Base-by-base conservation (phyloP, 1,140 invertebrate species). In the Bombus sylvicola region DNA sequence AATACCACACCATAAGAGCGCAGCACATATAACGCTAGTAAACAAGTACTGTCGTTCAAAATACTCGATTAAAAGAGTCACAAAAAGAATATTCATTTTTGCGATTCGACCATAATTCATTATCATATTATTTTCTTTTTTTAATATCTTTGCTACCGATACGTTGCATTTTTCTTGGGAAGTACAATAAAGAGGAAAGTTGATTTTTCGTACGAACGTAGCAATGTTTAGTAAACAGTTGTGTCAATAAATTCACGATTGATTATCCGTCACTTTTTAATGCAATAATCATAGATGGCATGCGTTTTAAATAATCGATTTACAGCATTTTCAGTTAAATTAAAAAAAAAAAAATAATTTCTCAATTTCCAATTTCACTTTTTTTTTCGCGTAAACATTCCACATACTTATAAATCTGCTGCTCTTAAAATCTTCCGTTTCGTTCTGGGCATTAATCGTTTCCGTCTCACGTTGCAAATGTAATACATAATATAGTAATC, bases 391-490 rank as follows among this genome's bases (percentile, higher is more conserved):
- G 3, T 66, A 34, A 57, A 89, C 78, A 89, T 90, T 90, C 85
- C 88, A 89, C 68, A 2, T 53, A 53, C 22, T 53, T 74, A 39
- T 57, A 69, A 69, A 88, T 76, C 83, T 88, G 88, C 89, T 82
- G 86, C 86, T 89, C 75, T 87, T 89, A 64, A 89, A 82, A 83
- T 18, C 79, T 89, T 89, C 85, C 75, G 47, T 89, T 90, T 89
- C 82, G 57, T 87, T 88, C 66, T 89, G 89, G 89, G 89, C 88
- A 90, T 90, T 90, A 90, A 84, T 81, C 83, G 80, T 75, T 87
- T 87, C 57, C 64, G 78, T 69, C 79, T 74, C 78, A 62, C 9
- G 69, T 85, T 68, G 68, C 84, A 83, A 62, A 62, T 77, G 25
- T 72, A 41, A 78, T 43, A 64, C 31, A 37, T 88, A 88, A 88